Evolutionary conservation across 2,888 invertebrate genomes (phyloP), one percentile per base, ranked within the genome.

Genomic region (Unio pictorum): DNA sequence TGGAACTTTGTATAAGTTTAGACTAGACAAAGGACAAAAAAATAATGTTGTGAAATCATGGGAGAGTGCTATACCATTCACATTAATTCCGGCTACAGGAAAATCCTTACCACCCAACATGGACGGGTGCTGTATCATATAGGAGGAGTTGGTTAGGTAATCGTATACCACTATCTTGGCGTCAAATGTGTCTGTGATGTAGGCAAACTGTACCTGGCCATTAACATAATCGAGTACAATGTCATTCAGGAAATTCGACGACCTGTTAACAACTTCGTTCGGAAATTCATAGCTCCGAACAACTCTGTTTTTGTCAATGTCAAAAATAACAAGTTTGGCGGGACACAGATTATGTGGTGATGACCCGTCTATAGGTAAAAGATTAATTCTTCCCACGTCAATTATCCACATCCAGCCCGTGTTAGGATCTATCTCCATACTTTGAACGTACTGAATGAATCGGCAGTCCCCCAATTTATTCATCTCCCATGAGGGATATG

Each of bases 371-470:
- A 45, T 45, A 3, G 67, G 66, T 1, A 56, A 18, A 7, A 71
- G 67, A 59, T 76, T 66, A 1, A 74, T 54, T n/a, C 76, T 55
- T 4, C 80, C 80, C 1, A 67, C 73, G 63, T 80, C 80, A n/a
- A 80, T 76, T 15, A 80, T 72, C 80, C 80, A 80, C 78, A 80
- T 78, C 57, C 68, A 73, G 11, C 78, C 78, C 4, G 73, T 76
- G 34, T 72, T 72, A 3, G 76, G 76, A 34, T 78, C 80, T 28
- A 80, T 66, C 28, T 74, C 78, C 74, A 80, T 80, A 57, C 76
- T 76, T 45, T 78, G 78, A 2, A 74, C 77, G 61, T 73, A 76
- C 65, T 80, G 80, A 28, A 80, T 55, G 6, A 65, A 69, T 8
- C 34, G 30, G 56, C 78, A 78, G 59, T 75, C 69, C 1, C 78